These are phyloP conservation scores for Labeo calbasu DNA, from an alignment of 2,797 vertebrate genomes.

Conservation along the genomic window DNA sequence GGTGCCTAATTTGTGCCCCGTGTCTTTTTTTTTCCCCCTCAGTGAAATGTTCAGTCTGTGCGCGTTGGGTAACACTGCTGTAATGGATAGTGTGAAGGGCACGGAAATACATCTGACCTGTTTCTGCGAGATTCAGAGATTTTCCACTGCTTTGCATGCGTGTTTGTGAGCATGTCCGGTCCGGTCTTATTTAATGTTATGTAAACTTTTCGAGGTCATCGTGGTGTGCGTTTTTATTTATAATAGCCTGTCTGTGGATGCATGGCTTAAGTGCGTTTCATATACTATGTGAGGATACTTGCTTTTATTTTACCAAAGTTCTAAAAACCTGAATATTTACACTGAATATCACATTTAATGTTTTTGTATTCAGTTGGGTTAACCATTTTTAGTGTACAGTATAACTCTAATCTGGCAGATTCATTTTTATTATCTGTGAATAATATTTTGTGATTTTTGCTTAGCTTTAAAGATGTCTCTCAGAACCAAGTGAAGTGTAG, in stretches of 20 bases:
- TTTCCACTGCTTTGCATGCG: slow-evolving; percentile 55
- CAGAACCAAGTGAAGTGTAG: neutral
- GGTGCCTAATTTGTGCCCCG: slow-evolving; percentile 1
- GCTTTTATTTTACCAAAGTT: neutral
- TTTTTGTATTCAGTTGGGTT: slow-evolving; percentile 42
- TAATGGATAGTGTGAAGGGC: slow-evolving; percentile 51
- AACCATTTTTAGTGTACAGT: slow-evolving; percentile 47
- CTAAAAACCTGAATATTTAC: neutral
- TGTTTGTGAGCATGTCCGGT: slow-evolving; percentile 17
- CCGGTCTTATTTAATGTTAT: neutral
- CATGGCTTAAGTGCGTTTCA: slow-evolving; percentile 28
- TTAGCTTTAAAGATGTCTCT: slow-evolving; percentile 49
- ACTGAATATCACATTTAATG: neutral
- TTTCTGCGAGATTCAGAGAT: slow-evolving; percentile 58
- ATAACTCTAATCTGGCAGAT: slow-evolving; percentile 38
- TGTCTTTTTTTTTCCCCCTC: neutral
- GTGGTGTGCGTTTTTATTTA: slow-evolving; percentile 14
- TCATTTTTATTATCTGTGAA: slow-evolving; percentile 53
- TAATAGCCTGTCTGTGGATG: slow-evolving; percentile 28
- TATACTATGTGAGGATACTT: neutral
- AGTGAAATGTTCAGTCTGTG: slow-evolving; percentile 9
- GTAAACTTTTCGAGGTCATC: neutral
- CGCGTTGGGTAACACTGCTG: neutral
- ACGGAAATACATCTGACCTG: slow-evolving; percentile 41
- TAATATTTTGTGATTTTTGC: slow-evolving; percentile 42